Conservation (phyloP, 1,140 invertebrate species). For the Trichonephila clavipes region DNA sequence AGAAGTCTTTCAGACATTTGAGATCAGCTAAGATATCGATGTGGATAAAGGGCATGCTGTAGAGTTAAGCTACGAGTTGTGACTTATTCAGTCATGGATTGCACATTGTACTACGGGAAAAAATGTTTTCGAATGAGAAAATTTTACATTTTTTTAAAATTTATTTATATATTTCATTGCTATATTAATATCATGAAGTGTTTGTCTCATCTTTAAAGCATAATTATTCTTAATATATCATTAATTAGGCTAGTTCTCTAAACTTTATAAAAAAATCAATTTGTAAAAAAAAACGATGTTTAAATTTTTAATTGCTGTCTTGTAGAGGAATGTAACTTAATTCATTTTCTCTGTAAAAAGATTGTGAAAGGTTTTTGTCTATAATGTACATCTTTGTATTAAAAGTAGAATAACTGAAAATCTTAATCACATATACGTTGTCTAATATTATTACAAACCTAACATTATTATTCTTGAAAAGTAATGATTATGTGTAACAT, state of each 20-base stretch:
- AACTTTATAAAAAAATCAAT: not conserved
- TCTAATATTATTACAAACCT: not conserved
- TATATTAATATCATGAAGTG: not conserved
- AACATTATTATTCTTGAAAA: not conserved
- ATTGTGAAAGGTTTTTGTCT: not conserved
- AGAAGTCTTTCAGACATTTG: not conserved
- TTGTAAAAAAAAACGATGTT: not conserved
- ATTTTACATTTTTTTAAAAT: conserved; percentile 40
- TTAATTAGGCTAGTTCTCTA: not conserved
- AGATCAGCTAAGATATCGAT: not conserved
- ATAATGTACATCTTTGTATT: not conserved
- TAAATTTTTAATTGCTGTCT: not conserved
- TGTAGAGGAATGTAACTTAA: not conserved
- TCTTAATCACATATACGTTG: not conserved
- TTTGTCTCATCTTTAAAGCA: not conserved
- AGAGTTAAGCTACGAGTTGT: not conserved
- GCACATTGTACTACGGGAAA: not conserved
- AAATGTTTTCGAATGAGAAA: not conserved
- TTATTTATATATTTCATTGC: conserved; percentile 25
- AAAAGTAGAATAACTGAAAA: not conserved
- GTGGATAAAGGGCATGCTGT: not conserved
- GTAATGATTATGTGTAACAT: not conserved
- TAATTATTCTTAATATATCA: not conserved
- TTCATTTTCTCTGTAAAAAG: not conserved
- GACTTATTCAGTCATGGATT: not conserved